Percentiles rank a stretch among this genome's conserved stretches.
Evolutionary conservation across 2,888 invertebrate species (phyloP).

Genomic region (Agrochola lychnidis): DNA sequence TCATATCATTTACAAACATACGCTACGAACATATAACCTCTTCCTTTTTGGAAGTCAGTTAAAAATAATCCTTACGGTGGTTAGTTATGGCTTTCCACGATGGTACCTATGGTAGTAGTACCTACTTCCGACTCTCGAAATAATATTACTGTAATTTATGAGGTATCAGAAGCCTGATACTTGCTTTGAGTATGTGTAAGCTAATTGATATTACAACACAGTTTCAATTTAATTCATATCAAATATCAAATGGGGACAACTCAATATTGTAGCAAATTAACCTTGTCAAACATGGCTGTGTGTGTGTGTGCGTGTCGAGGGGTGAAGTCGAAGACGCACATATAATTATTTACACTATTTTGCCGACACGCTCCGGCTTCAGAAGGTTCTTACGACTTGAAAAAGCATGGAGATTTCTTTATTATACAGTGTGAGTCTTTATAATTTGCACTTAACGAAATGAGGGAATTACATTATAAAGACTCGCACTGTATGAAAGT

Average conservation of each 20-base stretch:
- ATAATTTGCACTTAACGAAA: no score
- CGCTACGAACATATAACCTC: no score
- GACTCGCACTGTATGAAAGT: background rate
- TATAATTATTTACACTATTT: constrained; percentile 42
- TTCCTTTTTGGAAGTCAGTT: no score
- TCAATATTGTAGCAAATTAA: constrained; percentile 71
- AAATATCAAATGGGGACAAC: constrained; percentile 65
- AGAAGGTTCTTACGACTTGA: background rate
- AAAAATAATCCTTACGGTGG: no score
- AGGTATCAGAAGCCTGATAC: constrained; percentile 35
- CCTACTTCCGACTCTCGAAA: constrained; percentile 8
- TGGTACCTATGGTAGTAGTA: no score
- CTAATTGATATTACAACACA: constrained; percentile 57
- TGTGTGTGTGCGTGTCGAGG: constrained; percentile 61
- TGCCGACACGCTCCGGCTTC: background rate
- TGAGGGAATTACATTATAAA: no score
- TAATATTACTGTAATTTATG: constrained; percentile 11
- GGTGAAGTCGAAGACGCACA: constrained; percentile 60
- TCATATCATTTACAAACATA: no score
- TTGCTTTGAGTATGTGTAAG: constrained; percentile 17
- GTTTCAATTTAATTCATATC: constrained; percentile 60
- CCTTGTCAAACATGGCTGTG: constrained; percentile 67
- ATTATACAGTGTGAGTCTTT: background rate
- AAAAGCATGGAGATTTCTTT: background rate
- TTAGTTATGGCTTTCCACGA: no score